These are phyloP conservation scores for Delphinapterus leucas DNA, from an alignment of 2,113 vertebrate genomes.

Conservation along the genomic window DNA sequence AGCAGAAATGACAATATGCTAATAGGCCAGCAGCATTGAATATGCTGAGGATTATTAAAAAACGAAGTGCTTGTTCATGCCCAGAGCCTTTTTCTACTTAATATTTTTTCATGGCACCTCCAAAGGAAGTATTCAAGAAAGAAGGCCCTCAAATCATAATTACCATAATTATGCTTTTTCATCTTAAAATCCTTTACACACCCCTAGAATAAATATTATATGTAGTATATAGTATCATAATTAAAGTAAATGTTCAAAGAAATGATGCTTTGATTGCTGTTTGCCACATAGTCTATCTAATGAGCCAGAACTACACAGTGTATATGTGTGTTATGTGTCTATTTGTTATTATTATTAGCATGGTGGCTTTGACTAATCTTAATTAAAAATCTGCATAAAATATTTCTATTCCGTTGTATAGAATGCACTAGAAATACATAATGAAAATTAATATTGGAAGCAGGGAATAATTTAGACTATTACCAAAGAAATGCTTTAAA, in stretches of 20 bases:
- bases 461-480: constrained; percentile 54
- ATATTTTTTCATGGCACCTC: constrained; percentile 45
- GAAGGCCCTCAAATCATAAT: constrained; percentile 24
- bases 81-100: constrained; percentile 32
- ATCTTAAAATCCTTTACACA: constrained; percentile 43
- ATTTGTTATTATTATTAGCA: constrained; percentile 50
- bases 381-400: constrained; percentile 68
- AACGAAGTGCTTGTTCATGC: constrained; percentile 41
- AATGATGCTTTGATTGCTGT: constrained; percentile 47
- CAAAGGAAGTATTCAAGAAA: constrained; percentile 55
- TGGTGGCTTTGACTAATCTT: constrained; percentile 56
- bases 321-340: background rate
- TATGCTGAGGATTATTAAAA: constrained; percentile 23
- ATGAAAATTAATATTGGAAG: constrained; percentile 36
- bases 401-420: background rate
- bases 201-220: constrained; percentile 42
- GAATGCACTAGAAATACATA: background rate
- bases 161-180: constrained; percentile 54
- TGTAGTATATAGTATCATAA: constrained; percentile 31
- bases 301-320: background rate
- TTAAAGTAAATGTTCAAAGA: constrained; percentile 53
- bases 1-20: constrained; percentile 59
- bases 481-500: constrained; percentile 49
- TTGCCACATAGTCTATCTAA: constrained; percentile 32
- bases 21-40: constrained; percentile 20